Base-by-base conservation (phyloP, 2,888 invertebrate genomes). In the Steinernema carpocapsae region DNA sequence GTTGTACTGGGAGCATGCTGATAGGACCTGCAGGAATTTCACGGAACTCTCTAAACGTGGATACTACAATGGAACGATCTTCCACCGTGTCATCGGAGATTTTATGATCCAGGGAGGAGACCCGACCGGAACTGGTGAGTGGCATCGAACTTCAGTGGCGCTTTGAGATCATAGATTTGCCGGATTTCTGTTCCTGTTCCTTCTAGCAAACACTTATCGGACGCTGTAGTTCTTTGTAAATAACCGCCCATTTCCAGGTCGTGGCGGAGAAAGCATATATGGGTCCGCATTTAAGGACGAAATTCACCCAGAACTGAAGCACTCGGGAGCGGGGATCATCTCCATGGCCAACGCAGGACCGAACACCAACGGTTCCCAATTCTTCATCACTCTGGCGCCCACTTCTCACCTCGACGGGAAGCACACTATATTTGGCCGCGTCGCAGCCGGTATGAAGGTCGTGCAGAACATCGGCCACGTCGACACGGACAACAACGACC, bases 321-420 rank as follows among this genome's bases (percentile, higher is more conserved):
- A 99, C 88, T 94, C 95, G n/a, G 97, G 92, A 75, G 92, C 92
- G 76, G 95, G 94, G 24, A 52, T 72, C 22, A 72, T 85, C 12
- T 86, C 86, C 24, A 99, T 99, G 99, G 99, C 99, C 0, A 99
- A 99, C 90, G 93, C 96, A 24, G 85, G 85, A 71, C 95, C 96
- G 0, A 92, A 97, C 87, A 93, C 94, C 6, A 99, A 99, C 88
- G 97, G 97, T 1, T 96, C 95, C 42, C 99, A 99, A 88, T 99
- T 99, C 90, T 99, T 97, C 85, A 94, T 99, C 70, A 96, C 97
- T 0, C 89, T 99, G 76, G 95, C 93, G 0, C 96, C 97, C 0
- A 94, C 96, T 0, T 96, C 97, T 85, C 97, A 97, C 95, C 90
- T 99, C 46, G 97, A 99, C 90, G 94, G 94, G 14, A 97, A 97